phyloP scores from a whole-genome alignment of 2,113 vertebrate species.

The Leucoraja erinaceus region DNA sequence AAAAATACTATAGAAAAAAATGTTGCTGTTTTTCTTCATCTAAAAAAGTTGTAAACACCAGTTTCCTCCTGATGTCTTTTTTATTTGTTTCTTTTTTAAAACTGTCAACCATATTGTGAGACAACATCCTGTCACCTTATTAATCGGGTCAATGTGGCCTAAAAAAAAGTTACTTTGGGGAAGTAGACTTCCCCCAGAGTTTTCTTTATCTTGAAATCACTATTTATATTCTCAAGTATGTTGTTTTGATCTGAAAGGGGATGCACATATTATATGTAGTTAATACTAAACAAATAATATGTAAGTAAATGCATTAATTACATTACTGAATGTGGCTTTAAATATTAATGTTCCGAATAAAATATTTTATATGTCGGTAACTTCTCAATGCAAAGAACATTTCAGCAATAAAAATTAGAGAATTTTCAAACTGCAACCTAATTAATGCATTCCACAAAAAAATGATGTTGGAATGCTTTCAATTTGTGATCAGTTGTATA shows the following conservation, averaged over 20 bases:
- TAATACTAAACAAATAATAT: conserved; percentile 10
- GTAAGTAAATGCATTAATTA: not conserved
- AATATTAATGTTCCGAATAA: not conserved
- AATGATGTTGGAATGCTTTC: not conserved
- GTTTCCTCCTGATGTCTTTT: not conserved
- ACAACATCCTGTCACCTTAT: conserved; percentile 13
- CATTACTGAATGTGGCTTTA: not conserved
- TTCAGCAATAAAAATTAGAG: not conserved
- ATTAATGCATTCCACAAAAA: not conserved
- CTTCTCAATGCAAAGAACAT: not conserved
- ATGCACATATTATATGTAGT: not conserved
- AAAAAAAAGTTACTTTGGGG: not conserved
- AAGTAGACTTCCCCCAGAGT: conserved; percentile 4
- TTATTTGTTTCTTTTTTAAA: conserved; percentile 27
- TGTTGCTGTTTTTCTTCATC: not conserved
- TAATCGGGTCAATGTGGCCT: not conserved
- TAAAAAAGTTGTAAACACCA: too few species aligned
- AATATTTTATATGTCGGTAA: not conserved
- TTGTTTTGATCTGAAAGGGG: conserved; percentile 27
- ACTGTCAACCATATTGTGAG: not conserved
- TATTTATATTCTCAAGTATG: conserved; percentile 27
- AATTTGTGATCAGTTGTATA: not conserved
- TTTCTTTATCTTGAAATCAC: not conserved
- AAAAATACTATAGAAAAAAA: not conserved
- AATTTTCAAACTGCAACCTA: not conserved